A percentile compares a stretch with the other conserved stretches of the same genome.
phyloP scores from a whole-genome alignment of 2,113 vertebrate genomes.

The Symphodus melops region DNA sequence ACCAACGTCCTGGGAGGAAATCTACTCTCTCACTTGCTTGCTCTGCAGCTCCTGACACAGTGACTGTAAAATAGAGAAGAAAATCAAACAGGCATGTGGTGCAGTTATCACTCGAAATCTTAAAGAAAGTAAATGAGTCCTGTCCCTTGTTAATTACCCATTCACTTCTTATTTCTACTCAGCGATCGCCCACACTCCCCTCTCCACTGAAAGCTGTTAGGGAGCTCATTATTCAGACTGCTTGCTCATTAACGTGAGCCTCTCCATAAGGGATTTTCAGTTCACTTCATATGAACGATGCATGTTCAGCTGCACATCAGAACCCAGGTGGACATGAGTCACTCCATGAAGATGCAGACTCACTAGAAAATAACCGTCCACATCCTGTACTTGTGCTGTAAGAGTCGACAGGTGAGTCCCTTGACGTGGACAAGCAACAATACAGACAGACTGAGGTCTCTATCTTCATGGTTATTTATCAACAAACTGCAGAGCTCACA shows the following conservation, averaged over 20 bases:
- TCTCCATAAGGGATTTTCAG: constrained; percentile 1
- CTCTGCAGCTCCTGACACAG: constrained; percentile 4
- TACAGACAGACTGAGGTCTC: too few relatives aligned
- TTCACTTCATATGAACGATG: not conserved
- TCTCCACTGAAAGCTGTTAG: not conserved
- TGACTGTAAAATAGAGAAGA: constrained; percentile 14
- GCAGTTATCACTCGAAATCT: not conserved
- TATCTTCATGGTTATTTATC: too few relatives aligned
- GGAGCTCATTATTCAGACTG: not conserved
- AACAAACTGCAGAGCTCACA: not conserved
- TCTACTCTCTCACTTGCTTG: constrained; percentile 5
- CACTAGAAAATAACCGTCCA: not conserved
- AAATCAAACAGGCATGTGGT: constrained; percentile 1
- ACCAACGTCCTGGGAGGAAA: not conserved
- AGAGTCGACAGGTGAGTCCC: not conserved
- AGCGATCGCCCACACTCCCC: not conserved
- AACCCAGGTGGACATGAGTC: not conserved
- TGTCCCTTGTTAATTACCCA: not conserved
- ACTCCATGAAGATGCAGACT: not conserved
- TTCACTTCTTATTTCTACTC: not conserved
- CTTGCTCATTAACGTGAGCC: not conserved
- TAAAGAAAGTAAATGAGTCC: not conserved
- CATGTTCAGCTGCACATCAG: not conserved
- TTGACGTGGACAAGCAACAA: not conserved
- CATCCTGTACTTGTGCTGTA: not conserved